Evolutionary conservation across 2,113 vertebrate genomes (phyloP).

Genomic region (Pampusana beccarii): DNA sequence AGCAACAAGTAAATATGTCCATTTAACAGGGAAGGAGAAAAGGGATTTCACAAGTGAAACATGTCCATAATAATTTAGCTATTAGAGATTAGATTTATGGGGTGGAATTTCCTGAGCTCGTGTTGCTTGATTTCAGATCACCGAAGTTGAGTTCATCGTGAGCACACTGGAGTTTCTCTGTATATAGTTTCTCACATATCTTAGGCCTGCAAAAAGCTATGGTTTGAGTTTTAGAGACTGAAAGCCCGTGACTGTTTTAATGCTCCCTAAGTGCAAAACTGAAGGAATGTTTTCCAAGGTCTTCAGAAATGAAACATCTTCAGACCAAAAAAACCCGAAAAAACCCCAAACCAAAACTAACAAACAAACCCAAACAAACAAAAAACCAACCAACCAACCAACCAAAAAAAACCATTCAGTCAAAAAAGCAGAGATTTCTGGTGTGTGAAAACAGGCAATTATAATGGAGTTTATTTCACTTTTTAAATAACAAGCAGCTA

Average conservation of each 20-base stretch:
- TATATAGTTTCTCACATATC: background rate
- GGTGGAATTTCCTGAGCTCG: background rate
- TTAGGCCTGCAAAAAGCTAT: background rate
- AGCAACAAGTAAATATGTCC: background rate
- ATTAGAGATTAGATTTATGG: background rate
- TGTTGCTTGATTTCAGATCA: background rate
- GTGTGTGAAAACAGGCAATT: background rate
- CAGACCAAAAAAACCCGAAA: background rate
- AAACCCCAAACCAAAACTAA: background rate
- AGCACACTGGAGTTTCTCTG: background rate
- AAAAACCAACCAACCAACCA: too few relatives aligned
- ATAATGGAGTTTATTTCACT: background rate
- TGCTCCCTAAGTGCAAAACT: background rate
- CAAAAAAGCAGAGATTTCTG: background rate
- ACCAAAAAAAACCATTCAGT: background rate
- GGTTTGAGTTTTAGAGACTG: background rate
- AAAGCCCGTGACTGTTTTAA: background rate
- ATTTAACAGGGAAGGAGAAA: background rate
- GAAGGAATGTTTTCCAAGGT: background rate
- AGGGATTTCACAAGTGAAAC: background rate
- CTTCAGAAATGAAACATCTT: background rate
- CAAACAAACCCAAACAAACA: too few relatives aligned
- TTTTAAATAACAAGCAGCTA: background rate
- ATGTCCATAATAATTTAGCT: background rate
- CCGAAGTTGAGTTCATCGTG: accelerated